These are phyloP conservation scores for Pteronotus mesoamericanus DNA, from an alignment of 2,797 vertebrate genomes.

Conservation along the genomic window DNA sequence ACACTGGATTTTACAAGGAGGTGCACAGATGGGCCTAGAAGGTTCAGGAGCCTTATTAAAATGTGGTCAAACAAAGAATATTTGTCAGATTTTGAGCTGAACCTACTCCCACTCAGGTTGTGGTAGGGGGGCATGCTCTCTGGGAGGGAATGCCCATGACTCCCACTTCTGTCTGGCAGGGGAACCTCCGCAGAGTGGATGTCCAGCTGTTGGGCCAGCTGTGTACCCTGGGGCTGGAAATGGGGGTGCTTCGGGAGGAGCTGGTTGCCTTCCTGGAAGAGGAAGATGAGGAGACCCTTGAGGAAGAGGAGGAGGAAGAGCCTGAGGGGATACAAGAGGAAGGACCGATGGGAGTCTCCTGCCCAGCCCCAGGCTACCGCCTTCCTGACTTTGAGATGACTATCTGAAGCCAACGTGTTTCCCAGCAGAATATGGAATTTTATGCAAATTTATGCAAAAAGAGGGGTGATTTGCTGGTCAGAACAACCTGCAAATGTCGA, in stretches of 20 bases:
- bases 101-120: not conserved
- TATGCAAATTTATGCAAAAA: not conserved
- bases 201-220: conserved; percentile 63
- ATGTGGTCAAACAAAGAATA: not conserved
- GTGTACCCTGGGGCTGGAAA: conserved; percentile 67
- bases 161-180: not conserved
- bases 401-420: conserved; percentile 23
- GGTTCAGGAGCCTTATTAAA: not conserved
- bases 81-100: not conserved
- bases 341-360: not conserved
- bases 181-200: conserved; percentile 51
- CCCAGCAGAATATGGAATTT: not conserved
- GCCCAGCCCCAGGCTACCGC: not conserved
- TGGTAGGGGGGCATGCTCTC: too few species aligned
- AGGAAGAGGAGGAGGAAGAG: conserved; percentile 32
- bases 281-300: not conserved
- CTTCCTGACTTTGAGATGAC: conserved; percentile 71
- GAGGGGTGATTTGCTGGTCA: not conserved
- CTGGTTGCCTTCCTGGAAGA: conserved; percentile 50
- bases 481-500: not conserved
- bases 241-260: conserved; percentile 61
- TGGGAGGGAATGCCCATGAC: not conserved
- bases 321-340: not conserved
- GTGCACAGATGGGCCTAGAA: not conserved
- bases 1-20: not conserved